A percentile compares a stretch with the other conserved stretches of the same genome.
phyloP scores from a whole-genome alignment of 2,888 invertebrate species.

The Caprella mutica region DNA sequence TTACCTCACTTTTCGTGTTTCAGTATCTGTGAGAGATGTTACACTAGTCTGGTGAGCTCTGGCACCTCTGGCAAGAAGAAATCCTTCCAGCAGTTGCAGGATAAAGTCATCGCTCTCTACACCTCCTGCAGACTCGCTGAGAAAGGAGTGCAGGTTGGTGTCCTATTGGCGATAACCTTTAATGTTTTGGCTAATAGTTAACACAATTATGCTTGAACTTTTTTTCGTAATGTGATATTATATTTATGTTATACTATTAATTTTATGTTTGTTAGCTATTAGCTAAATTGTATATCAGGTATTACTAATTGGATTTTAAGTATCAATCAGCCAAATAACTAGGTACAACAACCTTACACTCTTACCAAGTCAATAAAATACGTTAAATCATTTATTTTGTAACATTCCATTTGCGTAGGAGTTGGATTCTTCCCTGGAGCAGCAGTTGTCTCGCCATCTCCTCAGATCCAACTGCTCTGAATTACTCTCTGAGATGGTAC shows the following conservation, averaged over 20 bases:
- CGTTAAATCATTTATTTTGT: background rate
- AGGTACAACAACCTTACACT: background rate
- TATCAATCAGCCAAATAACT: too few relatives aligned
- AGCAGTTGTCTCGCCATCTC: constrained; percentile 65
- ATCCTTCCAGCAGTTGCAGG: constrained; percentile 67
- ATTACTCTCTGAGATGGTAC: constrained; percentile 62
- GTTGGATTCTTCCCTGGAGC: constrained; percentile 60
- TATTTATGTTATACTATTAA: too few relatives aligned
- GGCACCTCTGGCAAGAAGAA: constrained; percentile 49
- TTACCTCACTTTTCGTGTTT: too few relatives aligned
- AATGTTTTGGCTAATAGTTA: background rate
- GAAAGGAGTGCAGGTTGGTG: constrained; percentile 42
- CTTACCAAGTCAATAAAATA: background rate
- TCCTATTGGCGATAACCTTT: constrained; percentile 54
- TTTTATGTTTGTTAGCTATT: too few relatives aligned
- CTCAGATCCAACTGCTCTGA: constrained; percentile 72
- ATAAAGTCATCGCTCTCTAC: constrained; percentile 61
- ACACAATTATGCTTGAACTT: too few relatives aligned
- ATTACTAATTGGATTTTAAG: too few relatives aligned
- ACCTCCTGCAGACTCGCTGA: constrained; percentile 42
- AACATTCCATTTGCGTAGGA: constrained; percentile 8
- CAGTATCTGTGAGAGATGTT: constrained; percentile 5
- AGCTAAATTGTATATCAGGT: too few relatives aligned
- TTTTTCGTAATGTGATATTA: too few relatives aligned
- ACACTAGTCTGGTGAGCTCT: background rate